phyloP scores from a whole-genome alignment of 30 jellyfish, hydroid and myxozoan species.

The Euphysa ruthae region DNA sequence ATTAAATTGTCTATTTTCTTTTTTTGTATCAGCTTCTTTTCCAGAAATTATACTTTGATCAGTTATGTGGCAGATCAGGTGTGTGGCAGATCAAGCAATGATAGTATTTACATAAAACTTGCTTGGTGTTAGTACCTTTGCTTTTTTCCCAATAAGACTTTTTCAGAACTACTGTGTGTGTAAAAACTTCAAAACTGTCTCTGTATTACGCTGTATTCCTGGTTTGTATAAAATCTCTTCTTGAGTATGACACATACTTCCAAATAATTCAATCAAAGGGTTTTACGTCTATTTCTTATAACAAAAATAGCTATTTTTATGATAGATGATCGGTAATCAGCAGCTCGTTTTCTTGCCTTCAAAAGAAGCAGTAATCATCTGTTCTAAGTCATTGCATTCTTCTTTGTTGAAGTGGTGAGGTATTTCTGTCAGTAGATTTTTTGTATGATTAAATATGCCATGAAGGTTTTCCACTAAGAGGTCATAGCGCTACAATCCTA shows the following conservation, averaged over 20 bases:
- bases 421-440: neutral
- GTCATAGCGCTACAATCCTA: neutral
- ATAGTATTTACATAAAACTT: neutral
- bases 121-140: neutral
- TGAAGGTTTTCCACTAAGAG: neutral
- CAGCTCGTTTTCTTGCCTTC: neutral
- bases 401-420: neutral
- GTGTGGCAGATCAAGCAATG: neutral
- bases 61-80: no score
- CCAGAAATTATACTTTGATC: slow-evolving; percentile 1
- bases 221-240: neutral
- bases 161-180: neutral
- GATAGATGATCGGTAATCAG: no score
- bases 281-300: neutral
- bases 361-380: neutral
- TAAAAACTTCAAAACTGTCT: neutral
- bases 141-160: neutral
- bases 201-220: neutral
- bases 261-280: neutral
- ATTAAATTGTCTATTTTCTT: neutral
- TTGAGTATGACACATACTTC: neutral
- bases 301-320: neutral
- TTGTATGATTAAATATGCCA: neutral
- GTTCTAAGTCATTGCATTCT: neutral
- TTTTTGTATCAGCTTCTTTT: neutral